Evolutionary conservation across 2,888 invertebrate genomes (phyloP), one percentile per base, ranked within the genome.

Genomic region (Fissipunctia ypsillon): DNA sequence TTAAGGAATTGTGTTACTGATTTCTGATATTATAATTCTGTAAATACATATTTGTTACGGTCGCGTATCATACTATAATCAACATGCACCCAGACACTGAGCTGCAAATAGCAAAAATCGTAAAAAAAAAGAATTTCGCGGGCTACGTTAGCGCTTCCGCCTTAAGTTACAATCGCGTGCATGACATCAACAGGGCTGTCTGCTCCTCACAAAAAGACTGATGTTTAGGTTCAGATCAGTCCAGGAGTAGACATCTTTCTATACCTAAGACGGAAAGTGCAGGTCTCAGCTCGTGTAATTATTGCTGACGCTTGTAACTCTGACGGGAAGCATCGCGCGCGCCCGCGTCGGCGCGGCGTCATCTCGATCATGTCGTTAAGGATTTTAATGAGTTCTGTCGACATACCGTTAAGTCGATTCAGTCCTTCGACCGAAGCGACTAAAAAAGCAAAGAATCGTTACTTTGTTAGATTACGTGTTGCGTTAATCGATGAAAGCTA

Each of bases 331-430:
- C n/a, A n/a, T n/a, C n/a, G n/a, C n/a, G n/a, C n/a, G n/a, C n/a
- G n/a, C n/a, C n/a, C n/a, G n/a, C n/a, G n/a, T n/a, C n/a, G 28
- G 22, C 31, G 28, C 31, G 41, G 22, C 35, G 16, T 50, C 57
- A 67, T 54, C 48, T 54, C 25, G 14, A 66, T 70, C 50, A 48
- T 22, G 60, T 69, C 60, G 56, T 66, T 67, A 64, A 69, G 25
- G 54, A 73, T 65, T 70, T 70, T 73, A 81, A 78, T 74, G 66
- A 78, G 70, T 74, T 76, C 76, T 69, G 65, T 56, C 59, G 63
- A 65, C 56, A 68, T 35, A 76, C 85, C 73, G 76, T 83, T 80
- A 79, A 77, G 57, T 80, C 43, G 41, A 38, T 71, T 75, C n/a
- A n/a, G n/a, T n/a, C n/a, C n/a, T n/a, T n/a, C n/a, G n/a, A n/a